Conservation (phyloP, 2,797 vertebrate species). For the Orestias chungarensis region DNA sequence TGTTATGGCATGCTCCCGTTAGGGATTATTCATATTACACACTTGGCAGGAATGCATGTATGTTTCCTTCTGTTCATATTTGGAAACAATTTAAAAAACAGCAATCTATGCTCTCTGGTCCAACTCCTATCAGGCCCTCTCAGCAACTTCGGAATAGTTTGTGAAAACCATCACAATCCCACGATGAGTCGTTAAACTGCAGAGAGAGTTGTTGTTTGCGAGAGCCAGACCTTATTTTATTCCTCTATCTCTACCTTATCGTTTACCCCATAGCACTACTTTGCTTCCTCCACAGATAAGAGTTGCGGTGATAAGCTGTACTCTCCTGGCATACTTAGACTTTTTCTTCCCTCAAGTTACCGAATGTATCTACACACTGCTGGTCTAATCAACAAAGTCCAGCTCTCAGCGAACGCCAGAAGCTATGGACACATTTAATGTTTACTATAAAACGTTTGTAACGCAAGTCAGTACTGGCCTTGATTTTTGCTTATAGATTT, state of each 20-base stretch:
- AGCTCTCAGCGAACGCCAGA: conserved; percentile 61
- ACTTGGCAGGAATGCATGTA: conserved; percentile 33
- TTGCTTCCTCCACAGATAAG: conserved; percentile 67
- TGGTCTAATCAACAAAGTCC: conserved; percentile 55
- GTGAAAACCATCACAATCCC: conserved; percentile 33
- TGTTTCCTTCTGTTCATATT: conserved; percentile 59
- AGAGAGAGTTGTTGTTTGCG: conserved; percentile 59
- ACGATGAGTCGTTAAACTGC: conserved; percentile 47
- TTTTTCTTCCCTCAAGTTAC: conserved; percentile 61
- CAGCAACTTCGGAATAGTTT: conserved; percentile 49
- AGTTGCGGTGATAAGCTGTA: conserved; percentile 58
- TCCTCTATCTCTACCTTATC: conserved; percentile 67
- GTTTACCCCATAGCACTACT: conserved; percentile 56
- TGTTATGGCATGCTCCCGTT: conserved; percentile 35
- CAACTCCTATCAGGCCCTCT: conserved; percentile 56
- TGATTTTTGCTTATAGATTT: conserved; percentile 49
- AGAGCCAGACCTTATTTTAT: conserved; percentile 60
- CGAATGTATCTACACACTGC: conserved; percentile 41
- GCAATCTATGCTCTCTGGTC: conserved; percentile 44
- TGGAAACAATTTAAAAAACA: conserved; percentile 59
- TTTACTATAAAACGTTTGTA: conserved; percentile 78
- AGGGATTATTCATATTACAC: conserved; percentile 54
- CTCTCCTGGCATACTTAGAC: conserved; percentile 51
- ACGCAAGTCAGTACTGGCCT: conserved; percentile 72
- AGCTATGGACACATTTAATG: conserved; percentile 74